A percentile compares a stretch with the other conserved stretches of the same genome.
These are phyloP conservation scores for Meteorus cinctellus DNA, from an alignment of 2,888 invertebrate genomes.

Conservation along the genomic window DNA sequence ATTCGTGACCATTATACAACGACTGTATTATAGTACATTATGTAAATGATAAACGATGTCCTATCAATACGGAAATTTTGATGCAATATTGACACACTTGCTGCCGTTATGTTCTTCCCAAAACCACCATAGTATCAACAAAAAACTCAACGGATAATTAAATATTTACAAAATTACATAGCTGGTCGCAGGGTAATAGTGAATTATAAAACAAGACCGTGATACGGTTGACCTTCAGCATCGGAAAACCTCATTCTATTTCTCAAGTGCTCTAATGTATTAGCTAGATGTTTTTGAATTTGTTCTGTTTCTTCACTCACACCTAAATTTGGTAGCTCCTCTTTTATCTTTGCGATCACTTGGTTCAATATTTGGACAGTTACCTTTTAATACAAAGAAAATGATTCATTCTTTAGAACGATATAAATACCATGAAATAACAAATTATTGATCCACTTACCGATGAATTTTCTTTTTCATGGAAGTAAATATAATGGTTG, in stretches of 20 bases:
- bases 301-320: slow-evolving; percentile 97
- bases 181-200: slow-evolving; percentile 13
- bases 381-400: slow-evolving; percentile 75
- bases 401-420: neutral
- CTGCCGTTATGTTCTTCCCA: neutral
- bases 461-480: slow-evolving; percentile 88
- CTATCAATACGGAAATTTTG: neutral
- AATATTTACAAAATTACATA: slow-evolving; percentile 63
- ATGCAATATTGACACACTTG: neutral
- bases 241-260: slow-evolving; percentile 81
- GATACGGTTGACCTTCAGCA: slow-evolving; percentile 79
- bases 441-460: slow-evolving; percentile 72
- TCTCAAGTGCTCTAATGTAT: slow-evolving; percentile 88
- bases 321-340: slow-evolving; percentile 94
- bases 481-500: slow-evolving; percentile 94
- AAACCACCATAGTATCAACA: neutral
- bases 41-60: neutral
- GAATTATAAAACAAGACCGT: slow-evolving; percentile 77
- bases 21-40: neutral
- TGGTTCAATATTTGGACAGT: slow-evolving; percentile 79
- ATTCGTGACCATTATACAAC: neutral
- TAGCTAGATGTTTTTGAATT: slow-evolving; percentile 95
- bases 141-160: slow-evolving; percentile 29
- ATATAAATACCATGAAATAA: slow-evolving; percentile 9
- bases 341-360: slow-evolving; percentile 92